Evolutionary conservation across 2,797 vertebrate species (phyloP).

Genomic region (Anniella stebbinsi): DNA sequence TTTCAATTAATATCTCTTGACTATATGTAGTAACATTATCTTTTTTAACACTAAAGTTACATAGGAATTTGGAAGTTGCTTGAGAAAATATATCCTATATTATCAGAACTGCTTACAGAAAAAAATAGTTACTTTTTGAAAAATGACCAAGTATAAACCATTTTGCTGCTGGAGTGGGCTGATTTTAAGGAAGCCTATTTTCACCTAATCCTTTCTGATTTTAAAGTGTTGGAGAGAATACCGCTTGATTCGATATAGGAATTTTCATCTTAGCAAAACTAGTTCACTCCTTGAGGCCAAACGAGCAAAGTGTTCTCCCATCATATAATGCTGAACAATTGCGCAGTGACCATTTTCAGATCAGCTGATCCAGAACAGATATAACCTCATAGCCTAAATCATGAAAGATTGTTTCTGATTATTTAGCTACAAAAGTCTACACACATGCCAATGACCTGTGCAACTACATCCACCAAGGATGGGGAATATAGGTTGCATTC

Average conservation of each 20-base stretch:
- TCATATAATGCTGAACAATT: not conserved
- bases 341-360: not conserved
- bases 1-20: not conserved
- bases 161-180: not conserved
- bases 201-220: not conserved
- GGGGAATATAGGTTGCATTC: not conserved
- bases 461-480: not conserved
- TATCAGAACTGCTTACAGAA: not conserved
- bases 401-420: not conserved
- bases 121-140: not conserved
- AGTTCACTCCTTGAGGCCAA: not conserved
- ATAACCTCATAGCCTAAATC: not conserved
- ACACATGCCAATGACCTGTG: no score
- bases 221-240: not conserved
- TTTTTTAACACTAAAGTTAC: not conserved
- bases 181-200: not conserved
- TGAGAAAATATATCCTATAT: not conserved
- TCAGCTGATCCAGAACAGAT: not conserved
- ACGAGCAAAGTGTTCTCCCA: not conserved
- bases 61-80: not conserved
- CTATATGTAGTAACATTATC: not conserved
- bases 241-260: not conserved
- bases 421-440: not conserved
- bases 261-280: not conserved
- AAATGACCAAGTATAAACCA: not conserved